These are phyloP conservation scores for Trisateles emortualis DNA, from an alignment of 2,888 invertebrate species.

Conservation along the genomic window DNA sequence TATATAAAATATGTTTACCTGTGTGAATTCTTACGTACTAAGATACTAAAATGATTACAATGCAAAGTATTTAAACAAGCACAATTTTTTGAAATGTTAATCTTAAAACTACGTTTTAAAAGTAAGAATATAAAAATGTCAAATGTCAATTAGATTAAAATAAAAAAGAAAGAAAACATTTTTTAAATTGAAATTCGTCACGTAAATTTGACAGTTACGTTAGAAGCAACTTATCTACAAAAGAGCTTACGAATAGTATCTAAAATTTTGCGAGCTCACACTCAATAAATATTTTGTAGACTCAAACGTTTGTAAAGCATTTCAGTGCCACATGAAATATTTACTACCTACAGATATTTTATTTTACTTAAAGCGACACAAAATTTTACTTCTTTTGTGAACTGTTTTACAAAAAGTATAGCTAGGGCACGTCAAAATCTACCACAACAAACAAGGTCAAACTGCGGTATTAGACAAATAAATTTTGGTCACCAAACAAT, in stretches of 20 bases:
- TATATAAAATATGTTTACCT: too few relatives aligned
- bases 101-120: too few relatives aligned
- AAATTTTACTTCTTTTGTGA: slow-evolving; percentile 13
- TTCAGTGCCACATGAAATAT: slow-evolving; percentile 20
- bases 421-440: background rate
- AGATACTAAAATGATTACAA: too few relatives aligned
- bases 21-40: too few relatives aligned
- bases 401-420: background rate
- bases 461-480: background rate
- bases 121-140: too few relatives aligned
- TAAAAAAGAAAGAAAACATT: too few relatives aligned
- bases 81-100: too few relatives aligned
- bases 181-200: too few relatives aligned
- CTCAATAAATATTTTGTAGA: background rate
- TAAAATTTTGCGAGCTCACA: background rate
- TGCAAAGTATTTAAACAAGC: too few relatives aligned
- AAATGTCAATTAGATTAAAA: too few relatives aligned
- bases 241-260: background rate
- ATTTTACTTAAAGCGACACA: slow-evolving; percentile 10
- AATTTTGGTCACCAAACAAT: background rate
- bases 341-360: slow-evolving; percentile 23
- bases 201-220: too few relatives aligned
- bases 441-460: background rate
- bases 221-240: too few relatives aligned
- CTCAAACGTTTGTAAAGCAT: slow-evolving; percentile 11